phyloP scores from a whole-genome alignment of 2,113 vertebrate species.

The Nycticebus coucang region DNA sequence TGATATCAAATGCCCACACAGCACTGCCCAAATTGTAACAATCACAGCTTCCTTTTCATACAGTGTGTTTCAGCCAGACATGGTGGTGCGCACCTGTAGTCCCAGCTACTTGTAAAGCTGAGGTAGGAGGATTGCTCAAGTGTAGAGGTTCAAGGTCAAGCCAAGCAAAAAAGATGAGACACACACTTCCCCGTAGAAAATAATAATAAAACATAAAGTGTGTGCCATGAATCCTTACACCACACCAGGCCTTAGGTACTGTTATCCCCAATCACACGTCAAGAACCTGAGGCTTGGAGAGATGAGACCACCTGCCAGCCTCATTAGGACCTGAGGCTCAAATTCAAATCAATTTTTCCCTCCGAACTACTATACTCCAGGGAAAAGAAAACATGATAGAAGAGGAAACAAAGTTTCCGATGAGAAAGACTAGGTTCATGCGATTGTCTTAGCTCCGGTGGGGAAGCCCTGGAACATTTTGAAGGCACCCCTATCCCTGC shows the following conservation, averaged over 20 bases:
- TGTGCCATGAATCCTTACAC: accelerated
- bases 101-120: too few relatives aligned
- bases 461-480: not conserved
- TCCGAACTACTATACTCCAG: not conserved
- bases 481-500: not conserved
- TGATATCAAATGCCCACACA: not conserved
- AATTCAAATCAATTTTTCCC: not conserved
- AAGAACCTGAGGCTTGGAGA: not conserved
- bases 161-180: too few relatives aligned
- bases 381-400: not conserved
- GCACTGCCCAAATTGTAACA: not conserved
- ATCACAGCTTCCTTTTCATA: not conserved
- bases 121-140: too few relatives aligned
- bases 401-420: not conserved
- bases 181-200: too few relatives aligned
- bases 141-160: too few relatives aligned
- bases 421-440: not conserved
- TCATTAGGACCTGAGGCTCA: not conserved
- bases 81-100: too few relatives aligned
- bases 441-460: not conserved
- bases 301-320: not conserved
- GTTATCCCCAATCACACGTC: not conserved
- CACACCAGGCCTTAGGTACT: accelerated
- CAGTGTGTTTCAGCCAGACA: not conserved
- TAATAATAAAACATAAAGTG: not conserved